These are phyloP conservation scores for Zaprionus davidi DNA, from an alignment of 1,140 invertebrate species.

Conservation along the genomic window DNA sequence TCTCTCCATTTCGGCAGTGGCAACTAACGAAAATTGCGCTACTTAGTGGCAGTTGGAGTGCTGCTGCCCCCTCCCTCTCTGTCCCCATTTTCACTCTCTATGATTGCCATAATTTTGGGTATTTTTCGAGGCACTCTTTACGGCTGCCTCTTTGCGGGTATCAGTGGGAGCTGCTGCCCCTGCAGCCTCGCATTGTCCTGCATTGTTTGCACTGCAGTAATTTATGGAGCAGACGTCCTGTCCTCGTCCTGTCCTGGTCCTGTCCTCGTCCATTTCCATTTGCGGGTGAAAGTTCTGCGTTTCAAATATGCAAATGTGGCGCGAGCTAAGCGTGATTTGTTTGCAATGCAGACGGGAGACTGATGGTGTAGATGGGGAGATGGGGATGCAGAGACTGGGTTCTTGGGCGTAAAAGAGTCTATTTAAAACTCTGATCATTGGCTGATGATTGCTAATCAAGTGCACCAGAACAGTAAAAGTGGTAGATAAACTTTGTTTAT, in stretches of 20 bases:
- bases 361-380: no score
- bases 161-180: neutral
- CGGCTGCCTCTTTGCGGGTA: neutral
- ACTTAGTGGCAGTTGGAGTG: conserved; percentile 13
- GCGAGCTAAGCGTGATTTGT: conserved; percentile 5
- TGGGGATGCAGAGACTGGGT: no score
- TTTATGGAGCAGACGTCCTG: conserved; percentile 1
- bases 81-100: neutral
- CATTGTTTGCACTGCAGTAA: conserved; percentile 54
- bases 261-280: neutral
- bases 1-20: conserved; percentile 38
- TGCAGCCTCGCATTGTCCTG: conserved; percentile 29
- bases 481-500: no score
- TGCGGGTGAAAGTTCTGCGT: conserved; percentile 25
- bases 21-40: conserved; percentile 19
- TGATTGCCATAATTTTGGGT: conserved; percentile 67
- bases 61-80: neutral
- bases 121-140: conserved; percentile 47
- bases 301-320: conserved; percentile 18
- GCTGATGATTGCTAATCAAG: neutral
- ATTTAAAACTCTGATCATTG: no score
- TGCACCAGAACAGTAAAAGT: neutral
- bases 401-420: no score
- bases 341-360: neutral
- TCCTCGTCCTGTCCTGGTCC: neutral